Evolutionary conservation across 2,888 invertebrate species (phyloP), one percentile per base, ranked within the genome.

Genomic region (Drosophila formosana): DNA sequence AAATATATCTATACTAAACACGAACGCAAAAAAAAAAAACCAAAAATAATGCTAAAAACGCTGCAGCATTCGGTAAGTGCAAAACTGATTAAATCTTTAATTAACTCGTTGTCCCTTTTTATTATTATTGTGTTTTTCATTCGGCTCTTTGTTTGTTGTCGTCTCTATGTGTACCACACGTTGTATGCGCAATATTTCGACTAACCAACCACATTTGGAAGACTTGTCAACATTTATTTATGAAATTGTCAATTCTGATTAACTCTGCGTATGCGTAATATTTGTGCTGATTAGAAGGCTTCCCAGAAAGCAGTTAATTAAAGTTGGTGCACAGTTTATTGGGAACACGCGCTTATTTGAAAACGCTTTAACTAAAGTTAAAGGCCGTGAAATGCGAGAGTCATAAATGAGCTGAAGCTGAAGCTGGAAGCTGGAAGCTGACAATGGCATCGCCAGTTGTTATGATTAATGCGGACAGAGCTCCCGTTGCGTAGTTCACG

Each of bases 21-120:
- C 25, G 41, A 61, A 63, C 49, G 43, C 18, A 63, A 47, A 46
- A 37, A 49, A 28, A 28, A 28, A 28, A 41, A 49, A 28, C 18
- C n/a, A n/a, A 18, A 18, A 18, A 18, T 18, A 49, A 52, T 47
- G 49, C 55, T 60, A 45, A 66, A 64, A 66, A 66, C 39, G 53
- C 26, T 62, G 67, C 82, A 83, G 82, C 82, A 87, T 58, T 87
- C 82, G 82, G 82, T 83, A 83, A 83, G 82, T 87, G 57, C 34
- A 52, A 73, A 74, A 47, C 43, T 56, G 56, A 61, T 67, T 28
- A 30, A 50, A 62, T 46, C 41, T 43, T 32, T 53, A 57, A 65
- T 60, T 57, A 25, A 58, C 46, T 61, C 47, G 18, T 46, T 47
- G 11, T 39, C n/a, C 25, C 50, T 45, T 50, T 61, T 37, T 57